phyloP scores from a whole-genome alignment of 2,113 vertebrate genomes.

The Ictalurus furcatus region DNA sequence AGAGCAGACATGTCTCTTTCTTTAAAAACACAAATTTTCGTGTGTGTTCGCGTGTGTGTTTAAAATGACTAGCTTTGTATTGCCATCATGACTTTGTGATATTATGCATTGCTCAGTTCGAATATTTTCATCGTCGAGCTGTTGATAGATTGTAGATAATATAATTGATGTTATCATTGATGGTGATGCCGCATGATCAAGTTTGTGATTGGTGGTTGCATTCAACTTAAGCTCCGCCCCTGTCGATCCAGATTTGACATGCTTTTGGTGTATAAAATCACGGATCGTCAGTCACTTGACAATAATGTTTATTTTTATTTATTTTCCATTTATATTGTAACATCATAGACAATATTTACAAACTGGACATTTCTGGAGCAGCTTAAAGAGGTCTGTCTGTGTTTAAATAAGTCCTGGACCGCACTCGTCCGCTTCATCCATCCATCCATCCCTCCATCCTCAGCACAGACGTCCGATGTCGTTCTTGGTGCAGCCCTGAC shows the following conservation, averaged over 20 bases:
- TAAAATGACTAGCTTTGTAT: not conserved
- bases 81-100: not conserved
- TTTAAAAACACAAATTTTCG: not conserved
- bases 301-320: slow-evolving; percentile 11
- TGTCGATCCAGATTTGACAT: not conserved
- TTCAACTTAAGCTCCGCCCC: not conserved
- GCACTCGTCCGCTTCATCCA: not conserved
- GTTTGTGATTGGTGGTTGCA: not conserved
- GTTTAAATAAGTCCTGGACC: slow-evolving; percentile 1
- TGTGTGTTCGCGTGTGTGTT: not conserved
- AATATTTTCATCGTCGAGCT: not conserved
- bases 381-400: not conserved
- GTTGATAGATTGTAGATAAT: not conserved
- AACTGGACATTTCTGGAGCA: not conserved
- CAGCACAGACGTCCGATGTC: slow-evolving; percentile 87
- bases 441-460: slow-evolving; percentile 51
- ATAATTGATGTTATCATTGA: not conserved
- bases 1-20: not conserved
- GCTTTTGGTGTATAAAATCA: not conserved
- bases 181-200: not conserved
- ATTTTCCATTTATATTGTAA: slow-evolving; percentile 2
- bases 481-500: slow-evolving; percentile 84
- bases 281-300: not conserved
- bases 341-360: slow-evolving; percentile 26
- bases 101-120: not conserved